phyloP scores from a whole-genome alignment of 2,888 invertebrate genomes.

The Prenolepis imparis region DNA sequence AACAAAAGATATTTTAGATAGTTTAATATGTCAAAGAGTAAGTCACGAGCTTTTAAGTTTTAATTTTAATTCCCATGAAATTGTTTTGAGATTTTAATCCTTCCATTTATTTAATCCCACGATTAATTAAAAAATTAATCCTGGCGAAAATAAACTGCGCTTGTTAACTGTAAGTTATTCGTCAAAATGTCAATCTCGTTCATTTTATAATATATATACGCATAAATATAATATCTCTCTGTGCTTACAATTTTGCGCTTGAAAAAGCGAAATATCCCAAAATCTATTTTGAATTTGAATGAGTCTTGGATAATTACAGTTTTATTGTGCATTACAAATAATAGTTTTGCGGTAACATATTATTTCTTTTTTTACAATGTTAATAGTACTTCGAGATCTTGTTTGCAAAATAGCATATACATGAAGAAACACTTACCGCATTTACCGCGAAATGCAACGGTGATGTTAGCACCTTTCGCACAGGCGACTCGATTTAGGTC shows the following conservation, averaged over 20 bases:
- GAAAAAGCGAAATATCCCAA: neutral
- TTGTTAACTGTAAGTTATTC: neutral
- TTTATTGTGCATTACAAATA: neutral
- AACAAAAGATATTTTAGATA: neutral
- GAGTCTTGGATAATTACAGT: neutral
- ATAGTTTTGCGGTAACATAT: neutral
- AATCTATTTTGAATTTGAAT: neutral
- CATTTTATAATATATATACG: neutral
- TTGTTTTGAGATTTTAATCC: neutral
- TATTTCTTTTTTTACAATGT: neutral
- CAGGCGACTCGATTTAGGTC: slow-evolving; percentile 94
- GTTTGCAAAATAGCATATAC: neutral
- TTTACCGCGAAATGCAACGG: slow-evolving; percentile 93
- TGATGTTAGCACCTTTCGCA: slow-evolving; percentile 91
- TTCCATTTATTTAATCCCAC: neutral
- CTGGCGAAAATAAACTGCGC: neutral
- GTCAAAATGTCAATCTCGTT: neutral
- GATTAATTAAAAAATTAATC: neutral
- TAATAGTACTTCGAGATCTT: neutral
- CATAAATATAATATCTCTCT: neutral
- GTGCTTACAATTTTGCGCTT: neutral
- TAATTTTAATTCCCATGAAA: neutral
- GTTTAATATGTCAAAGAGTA: neutral
- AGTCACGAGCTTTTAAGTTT: neutral
- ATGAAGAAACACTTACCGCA: slow-evolving; percentile 90